Evolutionary conservation across 2,888 invertebrate species (phyloP), one percentile per base, ranked within the genome.

Genomic region (Meta bourneti): DNA sequence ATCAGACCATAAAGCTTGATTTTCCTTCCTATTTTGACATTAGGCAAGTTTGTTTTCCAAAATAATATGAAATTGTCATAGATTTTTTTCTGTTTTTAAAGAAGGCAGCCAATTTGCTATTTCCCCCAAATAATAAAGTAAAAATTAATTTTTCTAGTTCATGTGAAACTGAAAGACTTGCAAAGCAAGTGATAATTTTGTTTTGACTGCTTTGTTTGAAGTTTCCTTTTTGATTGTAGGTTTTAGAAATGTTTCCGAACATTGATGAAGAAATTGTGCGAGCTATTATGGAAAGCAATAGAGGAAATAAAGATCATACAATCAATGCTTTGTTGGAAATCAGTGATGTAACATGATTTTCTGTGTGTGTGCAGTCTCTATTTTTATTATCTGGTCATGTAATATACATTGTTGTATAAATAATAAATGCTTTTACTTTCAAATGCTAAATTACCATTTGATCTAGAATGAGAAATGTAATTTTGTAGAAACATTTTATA

Each of bases 161-260:
- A n/a, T 34, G 34, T 34, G 34, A 34, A 34, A 34, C 34, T 34
- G 34, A 34, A 34, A 34, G 34, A 34, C 34, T 4, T 34, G 34
- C 34, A 34, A 34, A 34, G 34, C 4, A 34, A 34, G 34, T 34
- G 34, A 34, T 34, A 34, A 34, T 34, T 34, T 34, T n/a, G n/a
- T n/a, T 34, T 34, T 34, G 34, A 34, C 34, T 34, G 34, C 34
- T 34, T 34, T 34, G 34, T 34, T 34, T 34, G 1, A 13, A 54
- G 5, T 54, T n/a, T 72, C 74, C 8, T 74, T 72, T 70, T 51
- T 34, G 34, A 34, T 54, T 77, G 8, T 95, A 98, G 97, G 97
- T 99, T 93, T 97, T 97, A 94, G 99, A 99, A 95, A 99, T 99
- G 98, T 99, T 99, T 95, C 99, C 99, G 0, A 97, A 97, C 94